These are phyloP conservation scores for Pollenia labialis DNA, from an alignment of 2,888 invertebrate species.

Conservation along the genomic window DNA sequence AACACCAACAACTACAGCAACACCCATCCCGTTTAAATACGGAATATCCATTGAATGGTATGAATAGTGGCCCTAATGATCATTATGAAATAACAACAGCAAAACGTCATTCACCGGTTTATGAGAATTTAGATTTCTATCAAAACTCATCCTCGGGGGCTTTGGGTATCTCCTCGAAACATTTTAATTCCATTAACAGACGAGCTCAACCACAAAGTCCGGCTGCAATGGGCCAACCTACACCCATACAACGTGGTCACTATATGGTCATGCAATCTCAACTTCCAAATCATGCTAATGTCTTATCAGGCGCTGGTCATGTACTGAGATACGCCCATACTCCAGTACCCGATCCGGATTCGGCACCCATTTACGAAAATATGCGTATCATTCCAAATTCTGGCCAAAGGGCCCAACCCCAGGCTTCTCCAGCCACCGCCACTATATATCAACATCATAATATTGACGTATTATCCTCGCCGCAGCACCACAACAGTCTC, in stretches of 20 bases:
- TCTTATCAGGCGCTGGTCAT: conserved; percentile 78
- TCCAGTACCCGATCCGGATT: conserved; percentile 85
- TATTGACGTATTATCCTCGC: conserved; percentile 64
- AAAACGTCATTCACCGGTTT: conserved; percentile 86
- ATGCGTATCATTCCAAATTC: conserved; percentile 85
- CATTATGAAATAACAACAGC: conserved; percentile 45
- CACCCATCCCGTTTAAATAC: conserved; percentile 52
- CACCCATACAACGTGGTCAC: conserved; percentile 84
- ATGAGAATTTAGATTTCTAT: conserved; percentile 94
- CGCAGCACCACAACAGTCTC: conserved; percentile 63
- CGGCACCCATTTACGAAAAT: conserved; percentile 87
- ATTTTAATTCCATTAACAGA: conserved; percentile 84
- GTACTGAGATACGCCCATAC: conserved; percentile 82
- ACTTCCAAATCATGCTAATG: conserved; percentile 71
- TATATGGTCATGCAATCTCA: conserved; percentile 83
- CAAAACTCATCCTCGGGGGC: conserved; percentile 78
- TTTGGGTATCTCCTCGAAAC: conserved; percentile 76
- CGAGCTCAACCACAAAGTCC: conserved; percentile 91
- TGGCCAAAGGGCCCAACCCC: conserved; percentile 85
- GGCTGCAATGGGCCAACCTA: conserved; percentile 86
- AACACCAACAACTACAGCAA: conserved; percentile 64
- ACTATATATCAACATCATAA: conserved; percentile 81
- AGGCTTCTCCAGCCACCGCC: conserved; percentile 83
- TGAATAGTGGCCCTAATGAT: conserved; percentile 32
- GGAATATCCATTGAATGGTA: conserved; percentile 49